Evolutionary conservation across 2,797 vertebrate genomes (phyloP).

Genomic region (Podargus strigoides): DNA sequence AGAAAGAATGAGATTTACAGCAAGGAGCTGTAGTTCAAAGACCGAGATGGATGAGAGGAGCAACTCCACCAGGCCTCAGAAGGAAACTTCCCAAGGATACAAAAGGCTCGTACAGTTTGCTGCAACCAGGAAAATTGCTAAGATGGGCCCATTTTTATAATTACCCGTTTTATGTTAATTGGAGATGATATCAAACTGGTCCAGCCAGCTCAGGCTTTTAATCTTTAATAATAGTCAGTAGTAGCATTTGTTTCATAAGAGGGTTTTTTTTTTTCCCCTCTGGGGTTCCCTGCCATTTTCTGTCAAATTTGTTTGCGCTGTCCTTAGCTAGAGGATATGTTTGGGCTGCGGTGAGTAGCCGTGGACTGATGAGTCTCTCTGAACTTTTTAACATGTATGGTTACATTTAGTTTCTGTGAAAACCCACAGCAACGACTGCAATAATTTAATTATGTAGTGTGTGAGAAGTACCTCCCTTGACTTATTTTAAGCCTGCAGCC

Average conservation of each 20-base stretch:
- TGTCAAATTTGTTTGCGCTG: background rate
- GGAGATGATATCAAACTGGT: background rate
- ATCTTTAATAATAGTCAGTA: background rate
- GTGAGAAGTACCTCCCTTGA: background rate
- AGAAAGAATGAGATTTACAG: background rate
- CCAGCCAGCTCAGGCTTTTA: background rate
- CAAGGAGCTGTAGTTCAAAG: background rate
- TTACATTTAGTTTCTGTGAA: background rate
- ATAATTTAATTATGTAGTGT: background rate
- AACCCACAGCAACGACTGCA: background rate
- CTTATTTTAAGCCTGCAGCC: background rate
- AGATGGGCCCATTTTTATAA: background rate
- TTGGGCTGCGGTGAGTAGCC: background rate
- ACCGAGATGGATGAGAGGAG: background rate
- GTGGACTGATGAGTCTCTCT: background rate
- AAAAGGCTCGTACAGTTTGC: background rate
- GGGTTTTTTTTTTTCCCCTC: accelerated
- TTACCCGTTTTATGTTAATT: background rate
- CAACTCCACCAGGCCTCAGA: background rate
- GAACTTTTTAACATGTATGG: background rate
- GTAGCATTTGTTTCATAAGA: background rate
- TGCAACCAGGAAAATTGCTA: background rate
- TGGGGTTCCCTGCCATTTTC: background rate
- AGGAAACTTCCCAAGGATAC: background rate
- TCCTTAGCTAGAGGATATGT: background rate